Evolutionary conservation across 2,797 vertebrate genomes (phyloP).

Genomic region (Rhynchotus rufescens): DNA sequence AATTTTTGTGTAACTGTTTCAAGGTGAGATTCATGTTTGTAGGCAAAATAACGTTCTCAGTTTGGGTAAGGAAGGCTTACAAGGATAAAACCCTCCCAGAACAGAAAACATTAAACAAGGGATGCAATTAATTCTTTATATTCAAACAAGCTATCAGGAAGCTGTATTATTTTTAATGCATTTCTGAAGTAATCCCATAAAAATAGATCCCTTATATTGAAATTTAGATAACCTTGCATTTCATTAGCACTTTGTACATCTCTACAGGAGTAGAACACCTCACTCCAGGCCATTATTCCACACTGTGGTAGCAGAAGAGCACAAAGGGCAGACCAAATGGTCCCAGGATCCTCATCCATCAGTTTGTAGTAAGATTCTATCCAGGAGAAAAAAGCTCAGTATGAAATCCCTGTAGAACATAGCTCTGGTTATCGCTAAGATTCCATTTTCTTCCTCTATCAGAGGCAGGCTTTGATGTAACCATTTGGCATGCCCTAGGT

Average conservation of each 20-base stretch:
- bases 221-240: background rate
- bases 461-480: background rate
- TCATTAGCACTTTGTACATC: background rate
- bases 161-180: background rate
- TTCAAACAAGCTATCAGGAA: background rate
- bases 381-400: background rate
- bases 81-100: background rate
- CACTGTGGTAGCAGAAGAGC: background rate
- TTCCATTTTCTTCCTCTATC: background rate
- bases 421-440: background rate
- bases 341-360: background rate
- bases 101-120: background rate
- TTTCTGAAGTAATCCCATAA: background rate
- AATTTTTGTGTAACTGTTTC: background rate
- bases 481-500: background rate
- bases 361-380: background rate
- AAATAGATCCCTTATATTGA: background rate
- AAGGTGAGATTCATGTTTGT: background rate
- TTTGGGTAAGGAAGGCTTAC: background rate
- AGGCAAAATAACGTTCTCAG: background rate
- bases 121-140: background rate
- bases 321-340: background rate
- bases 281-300: background rate
- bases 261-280: background rate
- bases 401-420: background rate